A percentile compares a stretch with the other conserved stretches of the same genome.
Evolutionary conservation across 2,888 invertebrate genomes (phyloP).

Genomic region (Himalopsyche japonica): DNA sequence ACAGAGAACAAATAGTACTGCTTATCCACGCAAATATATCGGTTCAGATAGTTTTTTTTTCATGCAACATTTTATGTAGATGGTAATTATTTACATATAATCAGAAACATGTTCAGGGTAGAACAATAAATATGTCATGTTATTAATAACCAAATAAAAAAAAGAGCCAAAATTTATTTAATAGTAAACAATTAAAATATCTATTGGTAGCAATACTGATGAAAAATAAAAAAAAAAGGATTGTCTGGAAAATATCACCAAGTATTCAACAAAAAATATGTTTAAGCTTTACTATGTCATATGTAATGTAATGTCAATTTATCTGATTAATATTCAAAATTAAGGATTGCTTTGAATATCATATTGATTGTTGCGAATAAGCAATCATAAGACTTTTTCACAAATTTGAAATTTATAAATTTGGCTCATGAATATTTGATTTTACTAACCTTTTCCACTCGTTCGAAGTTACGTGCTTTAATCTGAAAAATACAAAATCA

Average conservation of each 20-base stretch:
- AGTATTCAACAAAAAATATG: no score
- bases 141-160: no score
- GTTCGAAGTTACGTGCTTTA: conserved; percentile 96
- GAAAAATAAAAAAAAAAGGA: no score
- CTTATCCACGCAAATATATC: background rate
- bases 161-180: no score
- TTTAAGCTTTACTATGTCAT: no score
- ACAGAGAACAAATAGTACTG: conserved; percentile 17
- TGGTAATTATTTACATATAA: conserved; percentile 15
- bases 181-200: no score
- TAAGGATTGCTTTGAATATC: no score
- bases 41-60: background rate
- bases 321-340: no score
- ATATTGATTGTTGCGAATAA: background rate
- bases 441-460: conserved; percentile 93
- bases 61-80: conserved; percentile 14
- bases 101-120: background rate
- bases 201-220: no score
- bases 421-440: background rate
- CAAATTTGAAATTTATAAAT: background rate
- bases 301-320: no score
- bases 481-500: conserved; percentile 69
- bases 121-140: background rate
- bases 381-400: background rate
- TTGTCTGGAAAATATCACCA: no score